phyloP scores from a whole-genome alignment of 2,797 vertebrate species.

The Otus scops region DNA sequence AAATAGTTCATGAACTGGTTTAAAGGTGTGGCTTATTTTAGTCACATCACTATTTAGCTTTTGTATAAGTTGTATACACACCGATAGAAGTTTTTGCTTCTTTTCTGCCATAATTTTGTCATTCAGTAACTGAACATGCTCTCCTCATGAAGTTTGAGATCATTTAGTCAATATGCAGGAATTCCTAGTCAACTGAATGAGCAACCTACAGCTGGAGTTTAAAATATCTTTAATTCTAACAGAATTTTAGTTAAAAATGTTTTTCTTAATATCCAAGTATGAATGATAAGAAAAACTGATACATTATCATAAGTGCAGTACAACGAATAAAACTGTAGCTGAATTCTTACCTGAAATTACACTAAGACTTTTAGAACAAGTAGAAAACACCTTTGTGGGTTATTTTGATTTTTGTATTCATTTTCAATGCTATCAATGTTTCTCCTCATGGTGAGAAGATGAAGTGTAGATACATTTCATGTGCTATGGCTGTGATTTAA shows the following conservation, averaged over 20 bases:
- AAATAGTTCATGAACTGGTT: neutral
- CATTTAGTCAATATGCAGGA: neutral
- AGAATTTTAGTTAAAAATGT: neutral
- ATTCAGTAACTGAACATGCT: neutral
- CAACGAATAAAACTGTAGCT: neutral
- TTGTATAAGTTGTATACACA: neutral
- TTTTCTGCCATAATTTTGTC: neutral
- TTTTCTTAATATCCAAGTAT: neutral
- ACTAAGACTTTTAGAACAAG: neutral
- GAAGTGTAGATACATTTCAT: neutral
- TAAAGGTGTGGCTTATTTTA: neutral
- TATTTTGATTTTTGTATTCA: neutral
- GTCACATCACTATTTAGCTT: neutral
- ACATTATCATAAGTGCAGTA: accelerated
- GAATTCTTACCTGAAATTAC: neutral
- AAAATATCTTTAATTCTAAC: neutral
- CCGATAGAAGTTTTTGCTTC: neutral
- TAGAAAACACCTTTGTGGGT: neutral
- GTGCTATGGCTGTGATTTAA: neutral
- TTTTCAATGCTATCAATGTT: neutral
- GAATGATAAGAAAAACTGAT: neutral
- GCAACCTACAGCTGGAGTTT: neutral
- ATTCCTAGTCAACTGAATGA: neutral
- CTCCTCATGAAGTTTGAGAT: neutral
- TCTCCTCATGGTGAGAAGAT: neutral